These are phyloP conservation scores for Ischnura elegans DNA, from an alignment of 2,888 invertebrate genomes.

Conservation along the genomic window DNA sequence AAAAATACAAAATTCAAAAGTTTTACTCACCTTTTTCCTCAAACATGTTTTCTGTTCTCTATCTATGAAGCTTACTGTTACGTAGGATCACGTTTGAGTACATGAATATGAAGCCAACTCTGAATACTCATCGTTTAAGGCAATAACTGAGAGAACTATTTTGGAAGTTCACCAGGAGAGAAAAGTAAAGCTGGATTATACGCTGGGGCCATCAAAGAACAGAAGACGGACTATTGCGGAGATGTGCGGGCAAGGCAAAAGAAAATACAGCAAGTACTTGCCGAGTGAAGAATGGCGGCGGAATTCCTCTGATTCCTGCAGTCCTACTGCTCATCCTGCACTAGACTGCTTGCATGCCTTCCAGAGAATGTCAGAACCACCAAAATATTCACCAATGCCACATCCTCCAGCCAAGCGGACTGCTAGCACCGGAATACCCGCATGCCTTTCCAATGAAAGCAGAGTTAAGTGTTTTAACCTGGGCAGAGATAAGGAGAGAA, in stretches of 20 bases:
- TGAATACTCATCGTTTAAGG: too few species aligned
- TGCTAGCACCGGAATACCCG: slow-evolving; percentile 15
- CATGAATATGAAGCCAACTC: too few species aligned
- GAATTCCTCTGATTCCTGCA: neutral
- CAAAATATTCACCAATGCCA: slow-evolving; percentile 19
- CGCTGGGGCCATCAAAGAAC: neutral
- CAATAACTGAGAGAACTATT: too few species aligned
- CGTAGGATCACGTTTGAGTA: too few species aligned
- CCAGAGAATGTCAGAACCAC: slow-evolving; percentile 19
- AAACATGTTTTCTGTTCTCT: too few species aligned
- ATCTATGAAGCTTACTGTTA: too few species aligned
- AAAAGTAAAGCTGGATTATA: neutral
- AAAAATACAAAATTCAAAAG: too few species aligned
- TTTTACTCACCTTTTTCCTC: too few species aligned
- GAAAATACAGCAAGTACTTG: neutral
- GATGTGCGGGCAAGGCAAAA: neutral
- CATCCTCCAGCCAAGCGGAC: neutral
- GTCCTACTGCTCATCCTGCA: neutral
- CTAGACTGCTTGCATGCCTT: slow-evolving; percentile 50
- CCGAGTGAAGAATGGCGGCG: neutral
- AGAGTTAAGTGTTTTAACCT: neutral
- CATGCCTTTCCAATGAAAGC: neutral
- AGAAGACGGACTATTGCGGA: neutral
- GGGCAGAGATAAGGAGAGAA: neutral
- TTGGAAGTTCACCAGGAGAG: too few species aligned